Evolutionary conservation across 2,113 vertebrate species (phyloP).

Genomic region (Actinemys pallida): DNA sequence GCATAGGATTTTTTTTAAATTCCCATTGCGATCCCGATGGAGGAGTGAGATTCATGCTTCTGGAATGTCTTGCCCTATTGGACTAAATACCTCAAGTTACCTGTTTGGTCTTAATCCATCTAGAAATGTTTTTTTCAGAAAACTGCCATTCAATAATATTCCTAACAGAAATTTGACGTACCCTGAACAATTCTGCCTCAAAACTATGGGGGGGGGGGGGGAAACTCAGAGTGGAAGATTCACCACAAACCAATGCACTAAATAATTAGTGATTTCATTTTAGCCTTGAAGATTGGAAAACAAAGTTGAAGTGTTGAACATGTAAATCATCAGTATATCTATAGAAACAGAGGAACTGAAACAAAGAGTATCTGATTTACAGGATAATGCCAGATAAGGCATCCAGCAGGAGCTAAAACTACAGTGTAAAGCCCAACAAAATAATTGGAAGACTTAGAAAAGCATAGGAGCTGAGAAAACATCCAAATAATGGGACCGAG

Average conservation of each 20-base stretch:
- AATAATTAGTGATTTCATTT: background rate
- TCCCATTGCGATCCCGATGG: background rate
- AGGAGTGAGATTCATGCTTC: background rate
- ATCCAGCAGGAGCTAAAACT: background rate
- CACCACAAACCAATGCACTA: background rate
- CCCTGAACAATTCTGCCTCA: background rate
- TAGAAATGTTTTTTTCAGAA: background rate
- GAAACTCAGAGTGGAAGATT: background rate
- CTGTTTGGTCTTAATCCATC: background rate
- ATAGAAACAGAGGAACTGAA: background rate
- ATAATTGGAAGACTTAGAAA: background rate
- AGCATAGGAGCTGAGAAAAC: background rate
- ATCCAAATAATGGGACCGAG: background rate
- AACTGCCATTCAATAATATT: background rate
- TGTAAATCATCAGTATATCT: background rate
- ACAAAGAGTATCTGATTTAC: background rate
- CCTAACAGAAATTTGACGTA: background rate
- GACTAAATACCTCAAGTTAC: background rate
- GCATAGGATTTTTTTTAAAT: background rate
- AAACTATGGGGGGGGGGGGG: background rate
- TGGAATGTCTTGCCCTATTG: background rate
- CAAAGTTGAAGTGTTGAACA: background rate
- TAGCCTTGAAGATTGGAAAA: background rate
- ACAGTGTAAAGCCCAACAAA: background rate
- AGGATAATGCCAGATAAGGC: background rate